Evolutionary conservation across 2,888 invertebrate genomes (phyloP), one percentile per base, ranked within the genome.

Genomic region (Leptinotarsa rubiginosa): DNA sequence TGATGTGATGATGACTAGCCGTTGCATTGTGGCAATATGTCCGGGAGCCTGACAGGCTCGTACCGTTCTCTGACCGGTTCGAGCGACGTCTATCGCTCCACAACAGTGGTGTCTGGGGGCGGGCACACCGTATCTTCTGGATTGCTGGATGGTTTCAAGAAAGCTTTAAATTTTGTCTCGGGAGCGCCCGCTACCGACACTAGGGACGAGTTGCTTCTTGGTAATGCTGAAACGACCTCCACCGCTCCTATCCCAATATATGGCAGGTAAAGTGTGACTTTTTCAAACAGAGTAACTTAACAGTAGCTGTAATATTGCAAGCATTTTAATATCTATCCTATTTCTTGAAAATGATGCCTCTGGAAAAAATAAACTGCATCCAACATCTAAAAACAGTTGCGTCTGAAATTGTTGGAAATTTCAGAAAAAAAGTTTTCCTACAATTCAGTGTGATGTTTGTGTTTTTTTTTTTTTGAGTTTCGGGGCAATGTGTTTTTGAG

Each of bases 1-100:
- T 79, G 76, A 79, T 79, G 78, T 79, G 69, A 75, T 74, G 47
- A 71, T 73, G 62, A 73, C 52, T 70, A 77, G 73, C 72, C 70
- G 76, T 72, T 41, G 66, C 65, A 59, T 68, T 47, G 68, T 70
- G 70, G 65, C 75, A 89, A 87, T 88, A 93, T 92, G 92, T 90
- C 92, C 31, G 90, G 90, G 84, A 87, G 88, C 86, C 90, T 91
- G 88, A 91, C 91, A 87, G 91, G 91, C 87, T 91, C 91, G 86
- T 92, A 92, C 89, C 90, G 90, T 83, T 91, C 90, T 83, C 88
- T 92, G 85, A 81, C 79, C 74, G 81, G 81, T 71, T 70, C 82
- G 78, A 80, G 80, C 77, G 91, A 91, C 85, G 89, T 91, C 86
- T 93, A 92, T 89, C 90, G 90, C 84, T 89, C 90, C 84, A 92